phyloP scores from a whole-genome alignment of 2,888 invertebrate genomes.

The Thymelicus sylvestris region DNA sequence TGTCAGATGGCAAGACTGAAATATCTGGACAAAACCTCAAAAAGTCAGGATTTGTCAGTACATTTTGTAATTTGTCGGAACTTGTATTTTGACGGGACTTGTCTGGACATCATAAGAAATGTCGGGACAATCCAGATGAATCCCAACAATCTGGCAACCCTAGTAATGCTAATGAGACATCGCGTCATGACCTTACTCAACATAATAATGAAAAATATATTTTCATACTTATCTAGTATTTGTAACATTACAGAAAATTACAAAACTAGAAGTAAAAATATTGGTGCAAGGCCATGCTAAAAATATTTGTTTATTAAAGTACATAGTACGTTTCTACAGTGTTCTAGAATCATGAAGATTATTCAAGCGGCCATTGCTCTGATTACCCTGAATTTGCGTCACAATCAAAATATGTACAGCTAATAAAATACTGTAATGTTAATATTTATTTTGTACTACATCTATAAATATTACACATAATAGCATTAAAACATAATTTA shows the following conservation, averaged over 20 bases:
- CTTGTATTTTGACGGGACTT: too few species aligned
- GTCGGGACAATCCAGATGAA: too few species aligned
- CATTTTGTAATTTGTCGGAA: too few species aligned
- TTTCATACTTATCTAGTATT: not conserved
- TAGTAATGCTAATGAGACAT: not conserved
- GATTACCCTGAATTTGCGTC: slow-evolving; percentile 6
- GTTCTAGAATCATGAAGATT: slow-evolving; percentile 28
- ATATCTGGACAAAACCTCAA: too few species aligned
- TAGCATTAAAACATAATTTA: not conserved
- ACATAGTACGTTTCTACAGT: slow-evolving; percentile 4
- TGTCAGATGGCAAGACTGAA: too few species aligned
- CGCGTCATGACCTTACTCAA: not conserved
- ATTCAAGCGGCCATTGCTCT: slow-evolving; percentile 31
- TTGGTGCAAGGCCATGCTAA: not conserved
- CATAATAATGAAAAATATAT: too few species aligned
- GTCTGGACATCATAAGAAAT: too few species aligned
- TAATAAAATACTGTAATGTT: not conserved
- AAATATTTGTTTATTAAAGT: not conserved
- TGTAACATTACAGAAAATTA: not conserved
- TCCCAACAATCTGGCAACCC: too few species aligned
- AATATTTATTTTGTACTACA: not conserved
- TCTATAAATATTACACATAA: not conserved
- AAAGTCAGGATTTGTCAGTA: too few species aligned
- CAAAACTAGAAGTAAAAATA: not conserved
- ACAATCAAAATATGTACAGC: not conserved